A percentile compares a stretch with the other conserved stretches of the same genome.
Evolutionary conservation across 2,888 invertebrate genomes (phyloP).

Genomic region (Altica lythri): DNA sequence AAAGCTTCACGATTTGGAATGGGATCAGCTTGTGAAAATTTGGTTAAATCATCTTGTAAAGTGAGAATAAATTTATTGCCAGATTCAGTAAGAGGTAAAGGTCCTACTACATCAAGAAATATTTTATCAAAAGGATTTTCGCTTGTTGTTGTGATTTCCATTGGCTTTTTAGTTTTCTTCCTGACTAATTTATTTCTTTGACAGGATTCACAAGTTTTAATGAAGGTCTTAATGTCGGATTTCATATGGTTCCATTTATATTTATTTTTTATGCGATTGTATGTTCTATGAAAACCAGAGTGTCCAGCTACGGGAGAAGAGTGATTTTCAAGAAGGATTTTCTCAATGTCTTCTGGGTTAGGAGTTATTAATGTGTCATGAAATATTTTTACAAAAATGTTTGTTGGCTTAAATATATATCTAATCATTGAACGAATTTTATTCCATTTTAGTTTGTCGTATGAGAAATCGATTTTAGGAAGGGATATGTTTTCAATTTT

Average conservation of each 20-base stretch:
- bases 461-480: conserved; percentile 6
- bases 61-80: conserved; percentile 44
- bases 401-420: background rate
- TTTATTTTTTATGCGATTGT: conserved; percentile 31
- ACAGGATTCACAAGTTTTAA: conserved; percentile 39
- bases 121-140: conserved; percentile 37
- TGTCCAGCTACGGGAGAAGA: conserved; percentile 40
- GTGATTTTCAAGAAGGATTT: conserved; percentile 36
- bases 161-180: conserved; percentile 7
- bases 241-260: conserved; percentile 41
- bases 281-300: conserved; percentile 41
- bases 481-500: conserved; percentile 21
- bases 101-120: conserved; percentile 44
- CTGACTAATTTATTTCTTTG: conserved; percentile 21
- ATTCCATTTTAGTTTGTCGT: conserved; percentile 20
- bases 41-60: conserved; percentile 39
- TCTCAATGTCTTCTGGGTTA: conserved; percentile 1
- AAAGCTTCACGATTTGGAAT: conserved; percentile 39
- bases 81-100: conserved; percentile 31
- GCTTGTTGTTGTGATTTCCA: conserved; percentile 14
- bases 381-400: background rate
- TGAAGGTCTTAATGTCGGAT: conserved; percentile 35
- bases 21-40: conserved; percentile 43
- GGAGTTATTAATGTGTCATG: conserved; percentile 1
- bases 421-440: conserved; percentile 15